phyloP scores from a whole-genome alignment of 2,888 invertebrate genomes.

The Tenthredo livida region DNA sequence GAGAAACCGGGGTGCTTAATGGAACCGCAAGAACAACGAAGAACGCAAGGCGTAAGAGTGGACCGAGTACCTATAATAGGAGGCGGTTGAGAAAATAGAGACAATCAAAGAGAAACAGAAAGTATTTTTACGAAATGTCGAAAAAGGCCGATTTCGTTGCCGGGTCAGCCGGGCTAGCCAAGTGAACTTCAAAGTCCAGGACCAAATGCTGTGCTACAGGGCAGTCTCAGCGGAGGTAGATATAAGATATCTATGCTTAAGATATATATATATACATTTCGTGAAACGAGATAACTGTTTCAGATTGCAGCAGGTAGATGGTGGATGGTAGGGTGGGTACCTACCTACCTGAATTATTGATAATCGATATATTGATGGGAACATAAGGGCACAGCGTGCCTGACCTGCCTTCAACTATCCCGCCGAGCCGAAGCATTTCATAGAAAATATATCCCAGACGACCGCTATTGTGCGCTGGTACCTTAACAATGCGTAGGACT shows the following conservation, averaged over 20 bases:
- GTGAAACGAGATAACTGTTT: constrained; percentile 57
- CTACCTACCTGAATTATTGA: constrained; percentile 61
- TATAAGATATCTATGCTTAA: neutral
- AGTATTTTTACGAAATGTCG: constrained; percentile 17
- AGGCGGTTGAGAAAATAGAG: neutral
- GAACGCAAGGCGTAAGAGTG: neutral
- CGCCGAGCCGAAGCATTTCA: constrained; percentile 34
- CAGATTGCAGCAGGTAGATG: constrained; percentile 55
- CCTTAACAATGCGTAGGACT: neutral
- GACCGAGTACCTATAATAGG: neutral
- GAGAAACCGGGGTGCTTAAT: neutral
- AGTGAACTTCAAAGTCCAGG: neutral
- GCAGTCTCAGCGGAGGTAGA: neutral
- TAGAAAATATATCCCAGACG: constrained; percentile 46
- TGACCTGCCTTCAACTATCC: constrained; percentile 60
- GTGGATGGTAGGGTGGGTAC: constrained; percentile 36
- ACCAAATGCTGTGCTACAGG: neutral
- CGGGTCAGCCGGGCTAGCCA: constrained; percentile 7
- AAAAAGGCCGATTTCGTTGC: constrained; percentile 41
- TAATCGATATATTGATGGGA: constrained; percentile 62
- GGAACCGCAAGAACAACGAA: neutral
- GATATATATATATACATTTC: constrained; percentile 51
- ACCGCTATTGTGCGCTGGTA: constrained; percentile 1
- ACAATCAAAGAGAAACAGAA: neutral
- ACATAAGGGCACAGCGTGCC: constrained; percentile 55